A percentile compares a stretch with the other conserved stretches of the same genome.
These are phyloP conservation scores for Cyanoramphus novaezelandiae DNA, from an alignment of 2,113 vertebrate genomes.

Conservation along the genomic window DNA sequence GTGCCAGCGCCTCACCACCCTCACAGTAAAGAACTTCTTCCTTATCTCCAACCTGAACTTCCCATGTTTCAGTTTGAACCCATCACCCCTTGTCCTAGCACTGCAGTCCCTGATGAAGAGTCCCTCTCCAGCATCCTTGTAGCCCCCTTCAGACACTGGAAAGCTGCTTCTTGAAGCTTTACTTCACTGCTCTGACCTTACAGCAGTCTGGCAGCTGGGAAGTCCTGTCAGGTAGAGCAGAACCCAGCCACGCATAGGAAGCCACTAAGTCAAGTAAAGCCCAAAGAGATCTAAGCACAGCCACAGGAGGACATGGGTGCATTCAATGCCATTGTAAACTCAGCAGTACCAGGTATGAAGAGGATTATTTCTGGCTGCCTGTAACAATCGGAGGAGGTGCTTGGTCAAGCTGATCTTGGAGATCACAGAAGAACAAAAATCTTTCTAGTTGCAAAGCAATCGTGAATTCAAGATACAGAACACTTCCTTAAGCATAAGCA, in stretches of 20 bases:
- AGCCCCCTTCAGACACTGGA: not conserved
- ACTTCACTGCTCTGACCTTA: not conserved
- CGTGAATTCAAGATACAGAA: not conserved
- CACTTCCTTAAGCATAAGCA: not conserved
- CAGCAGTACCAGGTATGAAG: not conserved
- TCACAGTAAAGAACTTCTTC: not conserved
- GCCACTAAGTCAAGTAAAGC: not conserved
- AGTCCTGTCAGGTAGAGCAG: not conserved
- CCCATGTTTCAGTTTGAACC: not conserved
- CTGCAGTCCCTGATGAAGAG: not conserved
- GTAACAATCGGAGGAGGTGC: not conserved
- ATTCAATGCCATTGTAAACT: rapidly evolving
- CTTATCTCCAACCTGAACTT: not conserved
- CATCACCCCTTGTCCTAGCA: not conserved
- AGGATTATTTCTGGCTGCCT: not conserved
- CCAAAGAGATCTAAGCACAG: not conserved
- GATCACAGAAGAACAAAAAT: not conserved
- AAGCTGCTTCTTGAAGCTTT: not conserved
- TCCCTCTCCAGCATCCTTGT: not conserved
- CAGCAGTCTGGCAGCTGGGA: not conserved
- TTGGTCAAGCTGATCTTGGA: not conserved
- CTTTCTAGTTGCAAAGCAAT: not conserved
- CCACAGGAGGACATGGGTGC: not conserved
- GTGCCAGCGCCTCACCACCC: not conserved
- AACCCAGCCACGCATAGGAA: not conserved